These are phyloP conservation scores for Scaeva pyrastri DNA, from an alignment of 2,888 invertebrate species.

Conservation along the genomic window DNA sequence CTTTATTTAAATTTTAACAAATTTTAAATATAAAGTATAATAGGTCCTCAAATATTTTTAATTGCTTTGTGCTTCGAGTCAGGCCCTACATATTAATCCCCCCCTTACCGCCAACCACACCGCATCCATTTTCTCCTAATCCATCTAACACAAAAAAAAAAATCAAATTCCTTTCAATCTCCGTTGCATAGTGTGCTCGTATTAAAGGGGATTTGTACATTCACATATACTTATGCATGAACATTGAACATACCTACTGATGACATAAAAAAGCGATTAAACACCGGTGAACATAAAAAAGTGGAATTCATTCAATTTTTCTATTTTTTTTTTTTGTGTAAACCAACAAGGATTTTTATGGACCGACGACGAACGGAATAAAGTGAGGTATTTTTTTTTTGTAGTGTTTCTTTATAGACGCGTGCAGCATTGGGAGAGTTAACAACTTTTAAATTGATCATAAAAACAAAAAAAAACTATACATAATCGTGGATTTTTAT, in stretches of 20 bases:
- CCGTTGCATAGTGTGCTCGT: neutral
- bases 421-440: conserved; percentile 40
- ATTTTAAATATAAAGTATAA: too few species aligned
- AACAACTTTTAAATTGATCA: conserved; percentile 68
- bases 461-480: conserved; percentile 29
- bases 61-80: neutral
- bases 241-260: conserved; percentile 43
- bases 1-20: too few species aligned
- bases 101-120: neutral
- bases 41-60: too few species aligned
- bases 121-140: conserved; percentile 4
- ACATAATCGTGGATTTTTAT: neutral
- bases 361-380: neutral
- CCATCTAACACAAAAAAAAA: conserved; percentile 15
- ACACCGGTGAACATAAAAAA: conserved; percentile 56
- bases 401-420: conserved; percentile 5
- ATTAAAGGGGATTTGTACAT: conserved; percentile 9
- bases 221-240: too few species aligned
- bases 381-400: conserved; percentile 39
- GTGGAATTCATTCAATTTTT: conserved; percentile 45
- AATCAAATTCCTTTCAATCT: conserved; percentile 29
- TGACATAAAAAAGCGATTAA: conserved; percentile 60
- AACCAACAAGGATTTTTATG: conserved; percentile 39
- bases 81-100: neutral
- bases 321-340: conserved; percentile 50